Evolutionary conservation across 2,888 invertebrate genomes (phyloP), one percentile per base, ranked within the genome.

Genomic region (Pollenia griseotomentosa): DNA sequence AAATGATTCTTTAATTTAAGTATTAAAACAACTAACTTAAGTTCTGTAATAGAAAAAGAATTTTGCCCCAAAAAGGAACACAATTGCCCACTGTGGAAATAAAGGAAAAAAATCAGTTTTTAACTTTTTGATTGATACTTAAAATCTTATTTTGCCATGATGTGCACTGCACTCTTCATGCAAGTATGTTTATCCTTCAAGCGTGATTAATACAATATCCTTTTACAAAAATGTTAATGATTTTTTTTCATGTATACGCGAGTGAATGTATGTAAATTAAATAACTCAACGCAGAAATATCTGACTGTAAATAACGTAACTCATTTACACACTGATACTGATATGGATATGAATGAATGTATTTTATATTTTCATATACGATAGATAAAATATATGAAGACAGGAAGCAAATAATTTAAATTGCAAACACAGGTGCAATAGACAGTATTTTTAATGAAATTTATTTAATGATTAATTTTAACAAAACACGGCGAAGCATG

Each of bases 161-260:
- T 16, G 3, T 59, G 51, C 51, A 16, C 12, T 19, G 16, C 33
- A 33, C n/a, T 65, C 68, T 40, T 63, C 16, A 42, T 51, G 53
- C 12, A 46, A 61, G 61, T 61, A 16, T 16, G 3, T 14, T 68
- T 68, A 57, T 78, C 46, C 12, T 16, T 65, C 63, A 77, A 46
- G 55, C 46, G 71, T 75, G 48, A 85, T 80, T 85, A 85, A 75
- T 63, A 46, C 70, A 46, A 63, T 77, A 75, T 81, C 66, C 65
- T 70, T 71, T 42, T 23, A 71, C 53, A 57, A 68, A 46, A 85
- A 71, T 81, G 55, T 66, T 85, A 85, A 85, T 81, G 81, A 65
- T 44, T 65, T 63, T 74, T 73, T 63, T 46, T 8, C 8, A 5
- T 12, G n/a, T 51, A n/a, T 9, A n/a, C 48, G 44, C 19, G 23